Percentiles rank a stretch among this genome's conserved stretches.
Conservation (phyloP, 2,888 invertebrate genomes). For the Dasysyrphus tricinctus region DNA sequence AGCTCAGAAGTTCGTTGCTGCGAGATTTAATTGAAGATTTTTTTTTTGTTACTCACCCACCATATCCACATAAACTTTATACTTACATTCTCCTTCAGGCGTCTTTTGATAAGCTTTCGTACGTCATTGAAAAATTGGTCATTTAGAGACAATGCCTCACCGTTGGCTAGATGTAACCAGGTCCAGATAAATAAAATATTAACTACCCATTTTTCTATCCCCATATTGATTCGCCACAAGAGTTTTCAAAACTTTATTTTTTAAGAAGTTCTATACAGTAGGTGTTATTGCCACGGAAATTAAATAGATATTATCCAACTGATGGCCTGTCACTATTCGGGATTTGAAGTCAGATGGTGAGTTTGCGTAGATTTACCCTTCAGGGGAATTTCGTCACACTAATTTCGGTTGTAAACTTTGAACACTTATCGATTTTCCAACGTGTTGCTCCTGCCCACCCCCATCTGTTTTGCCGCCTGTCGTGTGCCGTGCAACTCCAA, state of each 20-base stretch:
- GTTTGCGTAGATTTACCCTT: conserved; percentile 39
- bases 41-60: not conserved
- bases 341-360: conserved; percentile 38
- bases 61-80: conserved; percentile 6
- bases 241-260: conserved; percentile 28
- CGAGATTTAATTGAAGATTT: not conserved
- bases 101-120: conserved; percentile 84
- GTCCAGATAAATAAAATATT: conserved; percentile 56
- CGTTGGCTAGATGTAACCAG: conserved; percentile 66
- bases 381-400: conserved; percentile 15
- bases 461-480: conserved; percentile 32
- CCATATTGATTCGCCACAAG: conserved; percentile 49
- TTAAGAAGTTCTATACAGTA: conserved; percentile 38
- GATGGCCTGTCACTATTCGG: conserved; percentile 9
- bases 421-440: conserved; percentile 69
- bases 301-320: conserved; percentile 50
- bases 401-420: conserved; percentile 29
- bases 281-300: conserved; percentile 50
- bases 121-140: conserved; percentile 85
- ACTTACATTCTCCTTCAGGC: conserved; percentile 79
- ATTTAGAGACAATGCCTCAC: conserved; percentile 78
- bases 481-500: conserved; percentile 35
- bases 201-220: conserved; percentile 45
- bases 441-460: conserved; percentile 66
- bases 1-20: conserved; percentile 42